phyloP scores from a whole-genome alignment of 2,888 invertebrate species.

The Marasmarcha lunaedactyla region DNA sequence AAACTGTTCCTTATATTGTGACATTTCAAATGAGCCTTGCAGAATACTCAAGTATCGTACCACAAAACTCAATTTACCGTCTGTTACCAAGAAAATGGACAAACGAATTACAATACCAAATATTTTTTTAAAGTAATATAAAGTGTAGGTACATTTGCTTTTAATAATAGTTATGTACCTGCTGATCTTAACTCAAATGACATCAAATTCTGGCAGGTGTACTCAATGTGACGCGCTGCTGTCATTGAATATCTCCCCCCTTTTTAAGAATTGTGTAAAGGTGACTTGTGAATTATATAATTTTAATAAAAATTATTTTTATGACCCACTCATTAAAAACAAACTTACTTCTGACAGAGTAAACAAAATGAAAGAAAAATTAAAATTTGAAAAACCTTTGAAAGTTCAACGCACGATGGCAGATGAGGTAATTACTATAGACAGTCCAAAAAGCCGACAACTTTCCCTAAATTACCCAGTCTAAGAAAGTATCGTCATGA shows the following conservation, averaged over 20 bases:
- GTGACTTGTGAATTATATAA: conserved; percentile 9
- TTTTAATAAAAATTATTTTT: conserved; percentile 9
- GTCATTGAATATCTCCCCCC: conserved; percentile 7
- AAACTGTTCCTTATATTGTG: too few relatives aligned
- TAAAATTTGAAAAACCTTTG: conserved; percentile 8
- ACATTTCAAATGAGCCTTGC: too few relatives aligned
- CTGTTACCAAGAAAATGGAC: too few relatives aligned
- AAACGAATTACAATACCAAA: conserved; percentile 10
- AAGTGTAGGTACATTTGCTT: conserved; percentile 9
- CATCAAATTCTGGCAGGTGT: conserved; percentile 11
- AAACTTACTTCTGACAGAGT: conserved; percentile 9
- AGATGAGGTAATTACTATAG: conserved; percentile 7
- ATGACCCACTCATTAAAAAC: conserved; percentile 9
- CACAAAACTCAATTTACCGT: too few relatives aligned
- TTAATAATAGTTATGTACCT: conserved; percentile 11
- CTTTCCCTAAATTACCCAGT: conserved; percentile 11
- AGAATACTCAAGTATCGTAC: too few relatives aligned
- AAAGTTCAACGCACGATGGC: conserved; percentile 8
- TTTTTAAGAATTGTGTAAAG: conserved; percentile 9
- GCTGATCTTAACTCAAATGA: conserved; percentile 7
- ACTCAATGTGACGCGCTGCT: conserved; percentile 13
- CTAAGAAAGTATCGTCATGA: conserved; percentile 8
- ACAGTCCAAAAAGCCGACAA: conserved; percentile 10
- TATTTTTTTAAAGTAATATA: conserved; percentile 9
- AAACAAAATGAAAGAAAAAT: conserved; percentile 8